These are phyloP conservation scores for Microcebus tavaratra DNA, from an alignment of 2,113 vertebrate genomes.

Conservation along the genomic window DNA sequence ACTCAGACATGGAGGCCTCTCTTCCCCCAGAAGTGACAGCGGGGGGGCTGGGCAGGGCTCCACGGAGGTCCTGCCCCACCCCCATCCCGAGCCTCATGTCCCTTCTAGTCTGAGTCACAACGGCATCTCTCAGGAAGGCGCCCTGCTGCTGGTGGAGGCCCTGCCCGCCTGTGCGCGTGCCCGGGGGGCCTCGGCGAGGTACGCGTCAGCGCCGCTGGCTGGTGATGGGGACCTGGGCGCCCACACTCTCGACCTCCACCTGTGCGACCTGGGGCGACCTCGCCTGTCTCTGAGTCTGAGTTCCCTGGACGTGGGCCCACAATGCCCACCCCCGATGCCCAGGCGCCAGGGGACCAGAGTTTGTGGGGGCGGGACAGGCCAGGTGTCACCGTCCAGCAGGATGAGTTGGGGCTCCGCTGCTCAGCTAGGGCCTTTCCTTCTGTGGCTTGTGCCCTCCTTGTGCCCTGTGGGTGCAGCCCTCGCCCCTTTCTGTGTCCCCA, in stretches of 20 bases:
- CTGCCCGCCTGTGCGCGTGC: constrained; percentile 69
- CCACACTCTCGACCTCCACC: fast-evolving
- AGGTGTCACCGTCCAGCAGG: not conserved
- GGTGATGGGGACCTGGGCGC: not conserved
- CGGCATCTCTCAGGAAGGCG: constrained; percentile 78
- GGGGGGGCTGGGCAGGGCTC: not conserved
- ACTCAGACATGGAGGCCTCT: not conserved
- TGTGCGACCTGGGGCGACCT: not conserved
- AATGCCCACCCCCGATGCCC: not conserved
- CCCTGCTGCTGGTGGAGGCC: constrained; percentile 75
- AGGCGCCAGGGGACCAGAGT: fast-evolving
- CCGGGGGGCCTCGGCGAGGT: constrained; percentile 87
- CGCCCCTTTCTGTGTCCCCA: not conserved
- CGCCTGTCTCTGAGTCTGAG: not conserved
- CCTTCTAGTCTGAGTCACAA: constrained; percentile 83
- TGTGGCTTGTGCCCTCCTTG: fast-evolving
- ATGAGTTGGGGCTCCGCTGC: not conserved
- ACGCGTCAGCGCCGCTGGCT: not conserved
- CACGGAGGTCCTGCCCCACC: too few species aligned
- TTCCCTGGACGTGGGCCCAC: not conserved
- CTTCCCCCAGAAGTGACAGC: not conserved
- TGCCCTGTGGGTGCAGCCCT: not conserved
- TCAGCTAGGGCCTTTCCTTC: fast-evolving
- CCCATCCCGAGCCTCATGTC: not conserved
- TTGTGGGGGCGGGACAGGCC: not conserved